These are phyloP conservation scores for Dynastes maya DNA, from an alignment of 2,888 invertebrate species.

Conservation along the genomic window DNA sequence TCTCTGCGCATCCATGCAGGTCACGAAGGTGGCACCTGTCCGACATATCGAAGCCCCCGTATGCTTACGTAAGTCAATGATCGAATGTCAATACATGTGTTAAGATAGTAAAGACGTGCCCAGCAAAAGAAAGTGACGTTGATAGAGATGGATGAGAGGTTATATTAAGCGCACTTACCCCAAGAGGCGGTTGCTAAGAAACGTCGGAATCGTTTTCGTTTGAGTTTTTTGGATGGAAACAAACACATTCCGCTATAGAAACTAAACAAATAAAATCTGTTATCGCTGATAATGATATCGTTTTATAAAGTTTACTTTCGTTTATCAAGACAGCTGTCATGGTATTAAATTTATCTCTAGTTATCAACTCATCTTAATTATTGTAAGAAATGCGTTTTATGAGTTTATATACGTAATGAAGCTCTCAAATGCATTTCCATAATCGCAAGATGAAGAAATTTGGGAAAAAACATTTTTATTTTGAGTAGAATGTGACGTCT, in stretches of 20 bases:
- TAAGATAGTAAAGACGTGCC: background rate
- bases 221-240: conserved; percentile 27
- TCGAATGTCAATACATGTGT: conserved; percentile 27
- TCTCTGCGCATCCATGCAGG: conserved; percentile 53
- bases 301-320: conserved; percentile 25
- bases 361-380: conserved; percentile 28
- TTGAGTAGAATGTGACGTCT: no score
- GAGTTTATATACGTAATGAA: background rate
- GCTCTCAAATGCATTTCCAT: background rate
- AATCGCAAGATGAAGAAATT: no score
- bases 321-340: conserved; percentile 32
- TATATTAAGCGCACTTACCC: conserved; percentile 30
- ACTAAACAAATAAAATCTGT: conserved; percentile 22
- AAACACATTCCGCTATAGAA: conserved; percentile 32
- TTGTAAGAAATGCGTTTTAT: background rate
- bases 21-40: conserved; percentile 55
- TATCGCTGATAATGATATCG: conserved; percentile 39
- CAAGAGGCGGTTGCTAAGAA: conserved; percentile 15
- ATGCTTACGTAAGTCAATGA: conserved; percentile 18
- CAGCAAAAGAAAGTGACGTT: background rate
- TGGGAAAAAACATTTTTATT: no score
- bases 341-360: conserved; percentile 18
- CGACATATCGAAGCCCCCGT: conserved; percentile 13
- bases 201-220: conserved; percentile 27
- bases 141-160: background rate